Evolutionary conservation across 1,140 invertebrate species (phyloP).

Genomic region (Lucilia cuprina): DNA sequence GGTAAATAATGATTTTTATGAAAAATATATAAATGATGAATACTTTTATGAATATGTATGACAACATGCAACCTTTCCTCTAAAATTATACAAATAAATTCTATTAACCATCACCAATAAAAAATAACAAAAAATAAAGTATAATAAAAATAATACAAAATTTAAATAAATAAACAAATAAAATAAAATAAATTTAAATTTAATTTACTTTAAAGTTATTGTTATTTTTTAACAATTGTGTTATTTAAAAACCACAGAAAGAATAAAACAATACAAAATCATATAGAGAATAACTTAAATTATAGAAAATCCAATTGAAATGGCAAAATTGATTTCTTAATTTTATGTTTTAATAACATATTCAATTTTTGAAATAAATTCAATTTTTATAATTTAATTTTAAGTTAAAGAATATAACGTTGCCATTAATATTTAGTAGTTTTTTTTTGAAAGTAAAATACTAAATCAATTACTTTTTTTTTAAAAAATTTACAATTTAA

Average conservation of each 20-base stretch:
- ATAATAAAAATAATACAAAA: neutral
- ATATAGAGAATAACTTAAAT: neutral
- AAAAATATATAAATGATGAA: neutral
- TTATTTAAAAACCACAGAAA: neutral
- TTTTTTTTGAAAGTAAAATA: neutral
- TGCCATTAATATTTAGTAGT: neutral
- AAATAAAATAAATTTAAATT: neutral
- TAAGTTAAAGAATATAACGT: neutral
- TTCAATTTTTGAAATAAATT: no score
- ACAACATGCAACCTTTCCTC: constrained; percentile 2
- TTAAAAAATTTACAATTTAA: neutral
- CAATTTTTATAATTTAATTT: neutral
- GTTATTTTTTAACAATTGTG: neutral
- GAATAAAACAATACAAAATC: neutral
- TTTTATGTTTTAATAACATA: neutral
- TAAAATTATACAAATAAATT: neutral
- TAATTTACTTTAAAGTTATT: neutral
- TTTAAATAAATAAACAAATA: neutral
- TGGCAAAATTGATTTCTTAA: neutral
- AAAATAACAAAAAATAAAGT: neutral
- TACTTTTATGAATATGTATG: neutral
- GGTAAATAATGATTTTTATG: neutral
- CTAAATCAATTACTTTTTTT: neutral
- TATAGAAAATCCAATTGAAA: neutral
- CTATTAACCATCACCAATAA: neutral